Percentiles rank a stretch among this genome's conserved stretches.
Conservation (phyloP, 2,113 vertebrate genomes). For the Dicaeum eximium region DNA sequence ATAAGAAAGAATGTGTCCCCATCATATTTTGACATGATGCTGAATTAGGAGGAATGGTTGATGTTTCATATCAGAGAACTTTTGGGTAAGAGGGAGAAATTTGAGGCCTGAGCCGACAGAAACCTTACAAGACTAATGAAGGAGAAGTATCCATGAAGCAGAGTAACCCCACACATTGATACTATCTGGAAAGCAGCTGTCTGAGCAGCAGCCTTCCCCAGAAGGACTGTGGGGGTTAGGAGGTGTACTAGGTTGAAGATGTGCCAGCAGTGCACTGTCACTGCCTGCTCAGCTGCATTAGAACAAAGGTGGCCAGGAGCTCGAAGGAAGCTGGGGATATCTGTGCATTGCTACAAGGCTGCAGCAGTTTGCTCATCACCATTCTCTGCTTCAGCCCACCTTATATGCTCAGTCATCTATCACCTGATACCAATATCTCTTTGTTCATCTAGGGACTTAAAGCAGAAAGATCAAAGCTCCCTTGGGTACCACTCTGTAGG, state of each 20-base stretch:
- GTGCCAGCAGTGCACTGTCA: neutral
- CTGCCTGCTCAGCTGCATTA: neutral
- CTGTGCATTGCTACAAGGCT: neutral
- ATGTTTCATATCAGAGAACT: neutral
- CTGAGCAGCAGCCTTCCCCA: neutral
- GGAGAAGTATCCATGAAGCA: neutral
- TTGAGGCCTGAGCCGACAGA: neutral
- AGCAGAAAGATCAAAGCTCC: slow-evolving; percentile 24
- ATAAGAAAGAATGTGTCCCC: neutral
- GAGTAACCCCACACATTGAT: neutral
- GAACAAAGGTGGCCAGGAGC: neutral
- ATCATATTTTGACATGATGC: neutral
- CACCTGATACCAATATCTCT: neutral
- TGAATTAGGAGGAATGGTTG: neutral
- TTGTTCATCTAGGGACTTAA: neutral
- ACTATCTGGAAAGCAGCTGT: neutral
- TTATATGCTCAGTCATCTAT: neutral
- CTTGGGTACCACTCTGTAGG: neutral
- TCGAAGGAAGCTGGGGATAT: neutral
- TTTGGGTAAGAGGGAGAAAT: neutral
- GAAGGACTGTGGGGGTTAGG: neutral
- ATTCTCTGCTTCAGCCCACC: neutral
- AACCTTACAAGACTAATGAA: neutral
- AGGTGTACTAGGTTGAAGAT: neutral
- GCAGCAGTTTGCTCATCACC: neutral